These are phyloP conservation scores for Odocoileus hemionus DNA, from an alignment of 2,113 vertebrate species.

Conservation along the genomic window DNA sequence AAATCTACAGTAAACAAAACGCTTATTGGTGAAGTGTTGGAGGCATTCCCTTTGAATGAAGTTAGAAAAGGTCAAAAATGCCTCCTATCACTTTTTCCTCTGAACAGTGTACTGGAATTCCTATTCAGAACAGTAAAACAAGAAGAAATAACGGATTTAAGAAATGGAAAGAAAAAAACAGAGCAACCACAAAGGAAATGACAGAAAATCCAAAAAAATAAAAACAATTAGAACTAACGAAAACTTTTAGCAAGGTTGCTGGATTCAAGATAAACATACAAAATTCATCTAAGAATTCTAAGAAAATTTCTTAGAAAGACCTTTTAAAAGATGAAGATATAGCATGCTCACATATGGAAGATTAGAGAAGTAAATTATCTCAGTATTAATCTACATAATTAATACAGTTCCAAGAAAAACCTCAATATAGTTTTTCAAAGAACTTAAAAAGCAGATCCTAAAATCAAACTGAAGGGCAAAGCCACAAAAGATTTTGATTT, in stretches of 20 bases:
- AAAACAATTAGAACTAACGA: background rate
- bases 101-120: background rate
- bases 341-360: background rate
- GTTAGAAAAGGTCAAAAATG: background rate
- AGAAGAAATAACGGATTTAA: background rate
- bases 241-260: background rate
- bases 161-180: background rate
- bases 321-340: background rate
- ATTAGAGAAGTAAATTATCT: background rate
- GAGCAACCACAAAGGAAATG: background rate
- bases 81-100: background rate
- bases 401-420: background rate
- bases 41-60: slow-evolving; percentile 21
- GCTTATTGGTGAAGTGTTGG: background rate
- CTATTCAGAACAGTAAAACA: background rate
- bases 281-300: background rate
- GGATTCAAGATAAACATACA: background rate
- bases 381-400: background rate
- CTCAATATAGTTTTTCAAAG: background rate
- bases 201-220: background rate
- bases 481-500: background rate
- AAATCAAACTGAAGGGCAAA: background rate
- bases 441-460: background rate
- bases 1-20: slow-evolving; percentile 4
- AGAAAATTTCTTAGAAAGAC: background rate